Evolutionary conservation across 1,140 invertebrate species (phyloP), one percentile per base, ranked within the genome.

Genomic region (Epicauta chinensis): DNA sequence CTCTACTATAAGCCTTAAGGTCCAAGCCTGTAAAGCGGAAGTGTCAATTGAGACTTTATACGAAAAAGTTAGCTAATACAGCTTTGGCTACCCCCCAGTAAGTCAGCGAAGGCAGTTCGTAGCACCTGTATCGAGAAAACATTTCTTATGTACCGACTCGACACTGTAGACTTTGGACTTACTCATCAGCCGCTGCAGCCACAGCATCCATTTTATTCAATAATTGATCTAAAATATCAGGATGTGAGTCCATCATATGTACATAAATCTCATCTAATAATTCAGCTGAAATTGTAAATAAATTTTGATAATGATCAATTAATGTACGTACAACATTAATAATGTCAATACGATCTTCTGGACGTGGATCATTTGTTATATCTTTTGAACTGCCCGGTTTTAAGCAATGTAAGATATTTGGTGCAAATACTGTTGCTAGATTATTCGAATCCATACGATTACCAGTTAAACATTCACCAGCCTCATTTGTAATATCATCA

Each of bases 381-480:
- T 76, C 82, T 60, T 83, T 81, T 29, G 79, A 74, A 15, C 76
- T 67, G 51, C 81, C 78, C 15, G 78, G 78, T 60, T 81, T 84
- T 51, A 84, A 78, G 50, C 78, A 83, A 61, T 93, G 90, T 36
- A 96, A 78, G 62, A 97, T 90, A 68, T 95, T 96, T 1, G 93
- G 93, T 2, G 92, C 93, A 71, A 97, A 93, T 15, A 96, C 80
- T 3, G 91, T 96, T 0, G 93, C 92, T 52, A 97, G 73, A 70
- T 94, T 96, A 34, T 81, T 86, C 9, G 86, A 82, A 68, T 94
- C 90, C 92, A 97, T 97, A 76, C 91, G 94, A 74, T 95, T 95
- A 2, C 92, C 93, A 16, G 79, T 65, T 36, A 87, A 53, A 72
- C 81, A 75, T 55, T 82, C 77, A 76, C 78, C 72, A 57, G 71